Conservation (phyloP, 2,888 invertebrate genomes). For the Capitulum mitella region DNA sequence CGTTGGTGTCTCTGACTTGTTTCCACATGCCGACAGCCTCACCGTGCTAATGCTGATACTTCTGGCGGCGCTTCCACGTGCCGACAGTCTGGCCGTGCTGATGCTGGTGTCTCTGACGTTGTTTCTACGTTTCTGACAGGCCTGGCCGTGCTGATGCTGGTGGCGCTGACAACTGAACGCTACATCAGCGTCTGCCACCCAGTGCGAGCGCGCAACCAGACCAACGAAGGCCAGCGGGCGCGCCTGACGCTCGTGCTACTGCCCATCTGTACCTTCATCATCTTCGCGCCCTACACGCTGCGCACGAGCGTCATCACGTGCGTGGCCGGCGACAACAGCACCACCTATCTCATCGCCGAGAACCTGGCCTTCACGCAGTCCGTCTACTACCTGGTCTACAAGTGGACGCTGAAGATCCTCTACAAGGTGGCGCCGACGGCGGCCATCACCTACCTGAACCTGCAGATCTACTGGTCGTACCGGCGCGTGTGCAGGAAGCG, state of each 20-base stretch:
- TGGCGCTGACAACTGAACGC: conserved; percentile 64
- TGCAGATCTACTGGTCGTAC: conserved; percentile 60
- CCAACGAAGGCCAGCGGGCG: conserved; percentile 54
- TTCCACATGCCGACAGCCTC: too few species aligned
- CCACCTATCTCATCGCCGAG: conserved; percentile 54
- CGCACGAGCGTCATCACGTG: conserved; percentile 55
- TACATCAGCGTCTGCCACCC: conserved; percentile 69
- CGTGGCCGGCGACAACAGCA: conserved; percentile 40
- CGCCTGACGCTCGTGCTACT: conserved; percentile 56
- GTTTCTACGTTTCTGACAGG: conserved; percentile 45
- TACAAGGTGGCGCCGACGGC: conserved; percentile 63
- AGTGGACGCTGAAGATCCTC: conserved; percentile 55
- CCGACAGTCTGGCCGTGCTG: too few species aligned
- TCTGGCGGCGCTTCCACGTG: too few species aligned
- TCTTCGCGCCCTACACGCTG: conserved; percentile 62
- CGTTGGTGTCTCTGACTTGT: too few species aligned
- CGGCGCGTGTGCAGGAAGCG: conserved; percentile 57
- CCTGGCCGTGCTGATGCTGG: conserved; percentile 67
- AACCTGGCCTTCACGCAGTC: conserved; percentile 50
- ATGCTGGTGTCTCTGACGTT: neutral
- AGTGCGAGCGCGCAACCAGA: conserved; percentile 57
- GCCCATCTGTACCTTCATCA: conserved; percentile 56
- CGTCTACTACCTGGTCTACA: conserved; percentile 53
- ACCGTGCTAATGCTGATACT: too few species aligned
- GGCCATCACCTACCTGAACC: conserved; percentile 57